These are phyloP conservation scores for Cephonodes hylas DNA, from an alignment of 2,888 invertebrate species.

Conservation along the genomic window DNA sequence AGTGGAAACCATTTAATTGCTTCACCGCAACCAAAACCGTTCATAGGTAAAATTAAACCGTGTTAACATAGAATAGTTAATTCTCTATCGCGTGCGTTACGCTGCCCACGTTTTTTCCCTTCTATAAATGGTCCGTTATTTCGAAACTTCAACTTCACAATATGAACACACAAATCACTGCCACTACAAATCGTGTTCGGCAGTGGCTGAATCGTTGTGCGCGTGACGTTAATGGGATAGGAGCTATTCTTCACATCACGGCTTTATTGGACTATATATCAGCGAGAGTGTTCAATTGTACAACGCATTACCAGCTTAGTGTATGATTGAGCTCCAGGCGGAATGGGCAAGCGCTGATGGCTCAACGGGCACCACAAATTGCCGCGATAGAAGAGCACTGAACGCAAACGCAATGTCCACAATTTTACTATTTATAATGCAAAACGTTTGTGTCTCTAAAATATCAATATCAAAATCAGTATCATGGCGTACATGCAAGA, in stretches of 20 bases:
- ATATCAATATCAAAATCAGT: too few species aligned
- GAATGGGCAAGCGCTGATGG: background rate
- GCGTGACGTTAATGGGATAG: conserved; percentile 69
- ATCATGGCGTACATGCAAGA: too few species aligned
- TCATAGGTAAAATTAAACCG: conserved; percentile 22
- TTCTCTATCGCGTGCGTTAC: conserved; percentile 18
- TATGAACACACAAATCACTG: conserved; percentile 60
- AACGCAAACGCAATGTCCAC: too few species aligned
- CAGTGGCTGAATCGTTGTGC: conserved; percentile 58
- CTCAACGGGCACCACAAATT: background rate
- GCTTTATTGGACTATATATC: conserved; percentile 68
- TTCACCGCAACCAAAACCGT: background rate
- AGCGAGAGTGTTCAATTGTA: conserved; percentile 37
- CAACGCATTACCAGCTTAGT: background rate
- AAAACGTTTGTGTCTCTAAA: too few species aligned
- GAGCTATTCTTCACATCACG: conserved; percentile 65
- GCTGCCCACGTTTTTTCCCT: conserved; percentile 23
- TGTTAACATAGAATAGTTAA: conserved; percentile 19
- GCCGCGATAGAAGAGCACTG: background rate
- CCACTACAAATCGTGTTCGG: conserved; percentile 61
- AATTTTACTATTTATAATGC: too few species aligned
- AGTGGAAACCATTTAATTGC: background rate
- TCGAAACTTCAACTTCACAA: conserved; percentile 49
- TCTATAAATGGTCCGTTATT: conserved; percentile 38
- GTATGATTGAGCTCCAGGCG: background rate